phyloP scores from a whole-genome alignment of 2,113 vertebrate genomes.

The Tapirus terrestris region DNA sequence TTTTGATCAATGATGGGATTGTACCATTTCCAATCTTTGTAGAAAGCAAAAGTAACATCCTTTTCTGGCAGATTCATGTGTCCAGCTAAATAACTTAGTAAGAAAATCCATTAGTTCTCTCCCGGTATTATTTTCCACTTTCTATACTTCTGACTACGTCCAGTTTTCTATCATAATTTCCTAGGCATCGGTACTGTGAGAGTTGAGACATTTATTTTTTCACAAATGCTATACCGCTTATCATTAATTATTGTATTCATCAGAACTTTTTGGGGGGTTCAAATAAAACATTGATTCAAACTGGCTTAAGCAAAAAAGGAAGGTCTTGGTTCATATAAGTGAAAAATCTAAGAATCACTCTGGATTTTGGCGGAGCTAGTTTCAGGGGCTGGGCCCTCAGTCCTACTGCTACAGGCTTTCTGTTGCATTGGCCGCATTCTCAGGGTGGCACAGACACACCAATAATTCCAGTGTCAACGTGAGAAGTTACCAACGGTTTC shows the following conservation, averaged over 20 bases:
- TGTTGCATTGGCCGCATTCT: neutral
- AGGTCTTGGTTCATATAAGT: neutral
- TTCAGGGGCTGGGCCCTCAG: too few relatives aligned
- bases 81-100: neutral
- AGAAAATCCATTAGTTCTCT: neutral
- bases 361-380: neutral
- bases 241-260: neutral
- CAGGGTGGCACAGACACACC: neutral
- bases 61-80: neutral
- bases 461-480: neutral
- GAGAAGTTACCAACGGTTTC: neutral
- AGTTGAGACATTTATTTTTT: neutral
- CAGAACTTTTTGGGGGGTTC: neutral
- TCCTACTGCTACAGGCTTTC: neutral
- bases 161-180: neutral
- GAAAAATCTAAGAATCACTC: neutral
- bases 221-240: neutral
- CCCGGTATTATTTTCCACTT: neutral
- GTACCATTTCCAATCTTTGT: neutral
- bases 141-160: neutral
- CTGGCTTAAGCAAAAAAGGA: neutral
- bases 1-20: neutral
- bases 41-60: neutral
- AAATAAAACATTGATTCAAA: neutral
- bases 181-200: neutral